Percentiles rank a stretch among this genome's conserved stretches.
Evolutionary conservation across 1,140 invertebrate species (phyloP).

Genomic region (Microplitis demolitor): DNA sequence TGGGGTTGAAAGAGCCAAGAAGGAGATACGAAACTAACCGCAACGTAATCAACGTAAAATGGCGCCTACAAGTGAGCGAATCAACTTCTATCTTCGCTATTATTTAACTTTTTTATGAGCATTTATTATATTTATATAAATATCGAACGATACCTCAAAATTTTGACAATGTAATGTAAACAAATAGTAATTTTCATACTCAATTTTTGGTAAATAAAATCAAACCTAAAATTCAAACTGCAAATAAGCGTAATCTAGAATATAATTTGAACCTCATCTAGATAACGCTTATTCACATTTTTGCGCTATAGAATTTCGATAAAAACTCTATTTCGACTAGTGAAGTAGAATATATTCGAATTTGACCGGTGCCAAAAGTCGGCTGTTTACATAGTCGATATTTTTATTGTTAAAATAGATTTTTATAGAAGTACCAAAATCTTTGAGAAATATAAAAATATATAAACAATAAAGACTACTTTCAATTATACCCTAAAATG

Average conservation of each 20-base stretch:
- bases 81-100: neutral
- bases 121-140: neutral
- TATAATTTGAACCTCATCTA: no score
- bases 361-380: no score
- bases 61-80: constrained; percentile 47
- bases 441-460: neutral
- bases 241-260: no score
- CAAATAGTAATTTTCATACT: no score
- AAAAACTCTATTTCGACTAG: no score
- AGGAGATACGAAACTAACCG: constrained; percentile 48
- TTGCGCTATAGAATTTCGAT: no score
- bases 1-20: constrained; percentile 37
- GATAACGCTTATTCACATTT: no score
- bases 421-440: neutral
- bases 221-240: no score
- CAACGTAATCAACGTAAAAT: constrained; percentile 60
- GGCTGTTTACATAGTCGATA: no score
- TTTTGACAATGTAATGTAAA: no score
- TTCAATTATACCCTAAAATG: neutral
- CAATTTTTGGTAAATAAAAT: neutral
- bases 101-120: neutral
- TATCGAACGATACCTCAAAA: no score
- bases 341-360: no score
- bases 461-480: neutral
- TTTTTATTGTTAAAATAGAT: neutral